Conservation (phyloP, 2,888 invertebrate species). For the Coelinius sp. region DNA sequence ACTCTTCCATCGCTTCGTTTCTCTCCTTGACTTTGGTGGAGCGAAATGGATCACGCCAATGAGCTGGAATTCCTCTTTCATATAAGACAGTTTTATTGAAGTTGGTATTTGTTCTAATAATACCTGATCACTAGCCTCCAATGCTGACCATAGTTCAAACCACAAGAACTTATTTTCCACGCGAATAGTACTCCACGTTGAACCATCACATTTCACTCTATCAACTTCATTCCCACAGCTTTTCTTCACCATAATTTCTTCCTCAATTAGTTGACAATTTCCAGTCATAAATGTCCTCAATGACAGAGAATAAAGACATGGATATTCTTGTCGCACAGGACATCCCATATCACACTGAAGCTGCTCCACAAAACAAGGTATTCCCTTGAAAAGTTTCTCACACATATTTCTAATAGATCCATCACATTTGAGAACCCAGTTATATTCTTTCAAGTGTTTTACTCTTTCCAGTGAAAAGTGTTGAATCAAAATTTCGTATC, state of each 20-base stretch:
- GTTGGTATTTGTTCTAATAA: too few relatives aligned
- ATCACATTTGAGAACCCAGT: background rate
- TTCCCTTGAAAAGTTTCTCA: background rate
- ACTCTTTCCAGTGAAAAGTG: background rate
- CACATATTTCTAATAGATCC: background rate
- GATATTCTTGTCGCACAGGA: background rate
- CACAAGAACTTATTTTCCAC: too few relatives aligned
- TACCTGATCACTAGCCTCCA: too few relatives aligned
- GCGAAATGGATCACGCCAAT: too few relatives aligned
- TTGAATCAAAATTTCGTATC: background rate
- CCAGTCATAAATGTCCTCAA: background rate
- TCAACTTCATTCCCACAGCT: too few relatives aligned
- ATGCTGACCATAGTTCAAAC: too few relatives aligned
- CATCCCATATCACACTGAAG: background rate
- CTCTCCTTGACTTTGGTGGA: too few relatives aligned
- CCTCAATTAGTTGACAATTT: background rate
- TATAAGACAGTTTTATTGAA: too few relatives aligned
- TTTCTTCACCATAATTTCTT: background rate
- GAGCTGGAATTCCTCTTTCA: too few relatives aligned
- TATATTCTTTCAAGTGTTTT: background rate
- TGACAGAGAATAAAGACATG: background rate
- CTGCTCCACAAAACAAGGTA: background rate
- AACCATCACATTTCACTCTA: too few relatives aligned
- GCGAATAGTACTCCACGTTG: too few relatives aligned
- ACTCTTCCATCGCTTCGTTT: too few relatives aligned